phyloP scores from a whole-genome alignment of 2,888 invertebrate genomes.

The Microchrysa polita region DNA sequence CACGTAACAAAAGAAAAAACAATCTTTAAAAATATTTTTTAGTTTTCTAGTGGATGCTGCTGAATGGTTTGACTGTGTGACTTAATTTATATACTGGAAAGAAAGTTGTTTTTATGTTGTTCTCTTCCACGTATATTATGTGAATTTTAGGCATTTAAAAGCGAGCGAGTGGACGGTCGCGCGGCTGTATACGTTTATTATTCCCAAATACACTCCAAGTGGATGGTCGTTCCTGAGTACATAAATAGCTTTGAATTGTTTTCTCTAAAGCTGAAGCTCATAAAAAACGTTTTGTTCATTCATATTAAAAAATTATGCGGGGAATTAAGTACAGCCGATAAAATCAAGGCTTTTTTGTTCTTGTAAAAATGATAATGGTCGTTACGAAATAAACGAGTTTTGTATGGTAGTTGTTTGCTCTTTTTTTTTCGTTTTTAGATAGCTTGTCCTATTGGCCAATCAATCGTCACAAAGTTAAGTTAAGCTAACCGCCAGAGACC shows the following conservation, averaged over 20 bases:
- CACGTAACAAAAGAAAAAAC: background rate
- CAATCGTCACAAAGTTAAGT: too few species aligned
- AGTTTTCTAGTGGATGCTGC: slow-evolving; percentile 4
- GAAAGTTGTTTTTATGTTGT: slow-evolving; percentile 26
- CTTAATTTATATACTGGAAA: background rate
- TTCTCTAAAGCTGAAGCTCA: slow-evolving; percentile 6
- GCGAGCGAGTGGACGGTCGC: background rate
- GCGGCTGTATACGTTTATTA: background rate
- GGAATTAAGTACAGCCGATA: background rate
- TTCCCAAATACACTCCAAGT: background rate
- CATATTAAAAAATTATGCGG: background rate
- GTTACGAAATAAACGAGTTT: slow-evolving; percentile 21
- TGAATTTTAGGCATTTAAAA: slow-evolving; percentile 30
- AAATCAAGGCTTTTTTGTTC: background rate
- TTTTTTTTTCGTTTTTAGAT: background rate
- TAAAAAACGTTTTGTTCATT: background rate
- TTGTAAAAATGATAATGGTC: slow-evolving; percentile 1
- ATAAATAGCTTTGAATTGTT: slow-evolving; percentile 25
- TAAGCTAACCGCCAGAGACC: too few species aligned
- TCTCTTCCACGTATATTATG: background rate
- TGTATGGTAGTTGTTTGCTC: slow-evolving; percentile 5
- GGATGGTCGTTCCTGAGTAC: background rate
- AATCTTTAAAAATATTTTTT: slow-evolving; percentile 5
- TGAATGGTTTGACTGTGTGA: slow-evolving; percentile 21
- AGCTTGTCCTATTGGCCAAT: too few species aligned